phyloP scores from a whole-genome alignment of 2,113 vertebrate species.

The Rhipidura dahli region DNA sequence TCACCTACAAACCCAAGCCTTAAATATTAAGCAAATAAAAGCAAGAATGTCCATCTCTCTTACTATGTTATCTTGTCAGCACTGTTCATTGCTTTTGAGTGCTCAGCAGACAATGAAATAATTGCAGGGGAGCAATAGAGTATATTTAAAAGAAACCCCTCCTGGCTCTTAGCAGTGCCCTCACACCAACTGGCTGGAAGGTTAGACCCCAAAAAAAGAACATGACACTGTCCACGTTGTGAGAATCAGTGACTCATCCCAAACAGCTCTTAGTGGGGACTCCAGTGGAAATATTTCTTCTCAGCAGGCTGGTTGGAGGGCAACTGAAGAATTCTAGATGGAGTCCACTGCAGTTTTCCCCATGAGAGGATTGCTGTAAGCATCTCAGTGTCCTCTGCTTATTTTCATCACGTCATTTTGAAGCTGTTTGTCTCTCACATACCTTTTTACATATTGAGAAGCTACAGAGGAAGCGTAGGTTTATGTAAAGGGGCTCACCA shows the following conservation, averaged over 20 bases:
- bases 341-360: background rate
- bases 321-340: background rate
- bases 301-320: background rate
- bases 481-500: background rate
- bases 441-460: background rate
- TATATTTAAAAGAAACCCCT: background rate
- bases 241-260: background rate
- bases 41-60: background rate
- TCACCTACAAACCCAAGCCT: background rate
- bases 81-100: background rate
- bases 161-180: background rate
- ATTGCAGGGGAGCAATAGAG: background rate
- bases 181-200: background rate
- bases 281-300: background rate
- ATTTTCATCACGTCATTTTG: background rate
- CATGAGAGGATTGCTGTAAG: background rate
- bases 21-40: background rate
- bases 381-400: background rate
- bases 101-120: background rate
- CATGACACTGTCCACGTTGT: accelerated
- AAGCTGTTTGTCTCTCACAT: background rate
- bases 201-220: background rate
- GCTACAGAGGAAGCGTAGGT: background rate
- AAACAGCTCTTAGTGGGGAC: background rate
- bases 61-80: background rate